Evolutionary conservation across 2,797 vertebrate genomes (phyloP), one percentile per base, ranked within the genome.

Genomic region (Toxotes lorentzi): DNA sequence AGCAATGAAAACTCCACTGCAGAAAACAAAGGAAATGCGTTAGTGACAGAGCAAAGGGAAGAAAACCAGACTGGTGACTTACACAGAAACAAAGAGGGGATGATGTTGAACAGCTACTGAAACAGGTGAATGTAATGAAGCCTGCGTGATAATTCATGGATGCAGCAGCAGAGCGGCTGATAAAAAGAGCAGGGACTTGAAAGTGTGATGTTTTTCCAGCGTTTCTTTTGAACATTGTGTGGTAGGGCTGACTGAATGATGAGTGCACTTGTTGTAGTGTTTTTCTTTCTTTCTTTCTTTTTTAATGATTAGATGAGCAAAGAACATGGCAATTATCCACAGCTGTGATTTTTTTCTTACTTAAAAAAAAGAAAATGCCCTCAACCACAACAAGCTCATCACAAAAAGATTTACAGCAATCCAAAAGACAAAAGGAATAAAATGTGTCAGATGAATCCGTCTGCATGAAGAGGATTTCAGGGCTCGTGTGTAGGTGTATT

Each of bases 401-500:
- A 50, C 57, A 76, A 77, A 85, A 82, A 74, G 58, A 81, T 87
- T 78, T 82, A 59, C 77, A 76, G 73, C 56, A 19, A 40, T 35
- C 59, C 34, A 58, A 57, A 70, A 74, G 76, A 85, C 40, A 57
- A 90, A 88, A 85, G 61, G 79, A 83, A 81, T 74, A 74, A 83
- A 88, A 86, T 82, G 82, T 92, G 90, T 92, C 87, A 87, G 76
- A 83, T 88, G 83, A 86, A 81, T 77, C 61, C n/a, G 69, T 91
- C 87, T 91, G 73, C 27, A 81, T 59, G 65, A 81, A 84, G 58
- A 89, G 85, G 68, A 82, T 86, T 87, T 85, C 78, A 89, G 88
- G 73, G 84, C 69, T 56, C 0, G 38, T 81, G 91, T 87, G 94
- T 92, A 86, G 93, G 92, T 84, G 93, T 90, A 76, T 78, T 88